These are phyloP conservation scores for Drosophila pseudoananassae DNA, from an alignment of 1,140 invertebrate genomes.

Conservation along the genomic window DNA sequence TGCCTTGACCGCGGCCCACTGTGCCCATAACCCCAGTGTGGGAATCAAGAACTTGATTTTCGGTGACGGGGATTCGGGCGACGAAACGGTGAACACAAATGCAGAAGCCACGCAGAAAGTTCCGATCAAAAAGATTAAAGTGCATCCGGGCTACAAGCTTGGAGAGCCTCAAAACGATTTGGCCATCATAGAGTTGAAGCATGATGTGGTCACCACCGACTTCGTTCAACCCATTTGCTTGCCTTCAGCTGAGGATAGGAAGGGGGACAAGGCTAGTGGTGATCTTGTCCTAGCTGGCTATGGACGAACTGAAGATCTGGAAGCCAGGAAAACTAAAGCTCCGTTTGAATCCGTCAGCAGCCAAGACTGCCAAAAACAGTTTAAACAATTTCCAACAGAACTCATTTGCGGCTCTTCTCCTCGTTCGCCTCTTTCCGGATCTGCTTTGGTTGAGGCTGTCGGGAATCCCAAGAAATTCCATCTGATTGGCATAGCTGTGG, in stretches of 20 bases:
- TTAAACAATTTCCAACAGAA: not conserved
- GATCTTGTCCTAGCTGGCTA: slow-evolving; percentile 9
- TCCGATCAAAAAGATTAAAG: not conserved
- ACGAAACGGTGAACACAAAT: not conserved
- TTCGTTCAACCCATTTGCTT: slow-evolving; percentile 38
- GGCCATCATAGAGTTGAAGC: slow-evolving; percentile 11
- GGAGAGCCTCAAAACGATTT: slow-evolving; percentile 2
- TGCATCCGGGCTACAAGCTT: slow-evolving; percentile 13
- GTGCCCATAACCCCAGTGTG: not conserved
- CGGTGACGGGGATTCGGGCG: slow-evolving; percentile 19
- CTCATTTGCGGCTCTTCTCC: slow-evolving; percentile 8
- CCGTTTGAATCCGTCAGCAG: not conserved
- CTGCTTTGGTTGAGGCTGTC: not conserved
- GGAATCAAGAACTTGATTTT: slow-evolving; percentile 10
- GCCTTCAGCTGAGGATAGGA: not conserved
- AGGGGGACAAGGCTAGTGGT: not conserved
- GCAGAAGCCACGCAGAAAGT: slow-evolving; percentile 12
- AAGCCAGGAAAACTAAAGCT: not conserved
- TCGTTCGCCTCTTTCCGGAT: not conserved
- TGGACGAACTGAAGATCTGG: not conserved
- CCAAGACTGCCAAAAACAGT: not conserved
- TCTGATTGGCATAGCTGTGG: not conserved
- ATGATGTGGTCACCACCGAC: slow-evolving; percentile 7
- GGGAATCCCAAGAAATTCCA: not conserved
- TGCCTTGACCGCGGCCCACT: slow-evolving; percentile 19